Percentiles rank a stretch among this genome's conserved stretches.
Evolutionary conservation across 2,888 invertebrate genomes (phyloP).

Genomic region (Drosophila greeni): DNA sequence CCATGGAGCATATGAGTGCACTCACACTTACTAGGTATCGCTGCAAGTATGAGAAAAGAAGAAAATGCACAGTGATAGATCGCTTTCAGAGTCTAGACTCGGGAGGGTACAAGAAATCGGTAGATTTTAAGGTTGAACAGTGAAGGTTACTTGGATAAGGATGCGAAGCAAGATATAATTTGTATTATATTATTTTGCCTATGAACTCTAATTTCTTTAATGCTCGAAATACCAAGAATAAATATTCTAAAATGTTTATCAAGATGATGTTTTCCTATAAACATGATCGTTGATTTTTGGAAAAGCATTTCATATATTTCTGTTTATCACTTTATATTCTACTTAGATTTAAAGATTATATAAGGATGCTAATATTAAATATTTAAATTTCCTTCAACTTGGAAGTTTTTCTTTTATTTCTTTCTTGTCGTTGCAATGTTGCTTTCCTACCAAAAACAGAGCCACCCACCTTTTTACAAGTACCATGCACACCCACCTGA

Average conservation of each 20-base stretch:
- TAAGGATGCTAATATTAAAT: too few relatives aligned
- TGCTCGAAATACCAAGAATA: too few relatives aligned
- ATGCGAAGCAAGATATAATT: too few relatives aligned
- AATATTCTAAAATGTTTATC: too few relatives aligned
- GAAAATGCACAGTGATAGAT: neutral
- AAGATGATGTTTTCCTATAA: too few relatives aligned
- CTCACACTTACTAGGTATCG: neutral
- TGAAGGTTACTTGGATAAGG: neutral
- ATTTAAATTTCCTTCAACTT: neutral
- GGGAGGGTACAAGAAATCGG: neutral
- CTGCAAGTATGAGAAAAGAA: neutral
- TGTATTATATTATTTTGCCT: too few relatives aligned
- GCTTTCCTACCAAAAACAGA: conserved; percentile 11
- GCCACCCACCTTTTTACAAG: conserved; percentile 13
- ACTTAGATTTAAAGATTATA: too few relatives aligned
- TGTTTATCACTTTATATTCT: too few relatives aligned
- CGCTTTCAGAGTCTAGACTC: neutral
- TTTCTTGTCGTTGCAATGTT: conserved; percentile 20
- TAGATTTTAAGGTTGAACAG: neutral
- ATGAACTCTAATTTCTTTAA: too few relatives aligned
- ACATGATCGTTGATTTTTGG: too few relatives aligned
- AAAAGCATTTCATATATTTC: too few relatives aligned
- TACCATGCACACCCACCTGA: conserved; percentile 20
- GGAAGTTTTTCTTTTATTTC: neutral
- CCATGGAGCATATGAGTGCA: conserved; percentile 27